Base-by-base conservation (phyloP, 2,113 vertebrate species). In the Nicator chloris region DNA sequence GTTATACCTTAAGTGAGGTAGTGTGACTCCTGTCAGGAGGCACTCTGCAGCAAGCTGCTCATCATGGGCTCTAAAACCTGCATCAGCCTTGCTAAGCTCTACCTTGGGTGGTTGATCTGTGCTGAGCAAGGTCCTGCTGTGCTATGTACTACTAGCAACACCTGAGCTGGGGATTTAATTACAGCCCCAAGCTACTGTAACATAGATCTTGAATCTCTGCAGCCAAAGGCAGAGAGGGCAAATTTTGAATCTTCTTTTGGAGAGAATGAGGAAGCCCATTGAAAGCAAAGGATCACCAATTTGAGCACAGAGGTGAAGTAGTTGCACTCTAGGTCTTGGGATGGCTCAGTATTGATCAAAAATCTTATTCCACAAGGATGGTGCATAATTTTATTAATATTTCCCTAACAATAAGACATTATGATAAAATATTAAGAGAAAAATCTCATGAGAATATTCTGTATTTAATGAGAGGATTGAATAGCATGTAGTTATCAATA, bases 191-290 rank as follows among this genome's bases (percentile, higher is more conserved):
- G 15, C 42, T 37, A 39, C 3, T 3, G 27, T 33, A 44, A 54
- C 11, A 40, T 2, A 39, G 27, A 59, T 6, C 53, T 57, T 0
- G 0, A 53, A 71, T 4, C 18, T 57, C 77, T 59, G 44, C 56
- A 64, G 73, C 50, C 23, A 56, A 82, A 31, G 22, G 49, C 11
- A 53, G 37, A 30, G 47, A 57, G 20, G 21, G 30, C 16, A 76
- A 87, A 54, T 63, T 45, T 15, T 31, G 42, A 45, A 31, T 44
- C 28, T 33, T 66, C 13, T 57, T 40, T 50, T 66, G 39, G 24
- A 70, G 54, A 66, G 23, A 82, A 26, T 11, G 17, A 77, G 17
- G 50, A 96, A 45, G 8, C 4, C 64, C 15, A 53, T 0, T 9
- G 40, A 88, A 31, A 49, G 33, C 33, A n/a, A 75, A 76, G 28